Percentiles rank a stretch among this genome's conserved stretches.
Conservation (phyloP, 2,888 invertebrate genomes). For the Ectemnius continuus region DNA sequence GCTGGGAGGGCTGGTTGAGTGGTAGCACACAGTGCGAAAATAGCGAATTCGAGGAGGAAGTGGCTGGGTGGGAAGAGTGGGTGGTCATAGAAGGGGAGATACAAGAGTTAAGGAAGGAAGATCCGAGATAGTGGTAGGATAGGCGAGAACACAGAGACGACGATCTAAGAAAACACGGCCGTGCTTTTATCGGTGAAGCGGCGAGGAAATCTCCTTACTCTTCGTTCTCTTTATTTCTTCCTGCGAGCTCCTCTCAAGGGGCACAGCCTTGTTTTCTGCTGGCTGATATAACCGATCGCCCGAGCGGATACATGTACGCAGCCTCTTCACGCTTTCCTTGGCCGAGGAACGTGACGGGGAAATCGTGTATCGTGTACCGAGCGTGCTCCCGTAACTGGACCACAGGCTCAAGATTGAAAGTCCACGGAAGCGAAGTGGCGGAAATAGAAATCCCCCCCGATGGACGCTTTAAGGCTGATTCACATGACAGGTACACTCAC, state of each 20-base stretch:
- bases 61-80: not conserved
- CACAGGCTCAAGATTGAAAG: not conserved
- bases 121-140: conserved; percentile 3
- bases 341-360: conserved; percentile 36
- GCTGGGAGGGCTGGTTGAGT: not conserved
- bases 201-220: conserved; percentile 29
- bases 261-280: conserved; percentile 8
- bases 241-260: not conserved
- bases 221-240: not conserved
- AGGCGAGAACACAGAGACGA: not conserved
- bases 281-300: conserved; percentile 15
- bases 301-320: conserved; percentile 25
- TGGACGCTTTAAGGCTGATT: no score
- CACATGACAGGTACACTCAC: no score
- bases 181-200: conserved; percentile 25
- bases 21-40: conserved; percentile 22
- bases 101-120: conserved; percentile 20
- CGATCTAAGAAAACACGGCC: not conserved
- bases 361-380: conserved; percentile 18
- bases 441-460: not conserved
- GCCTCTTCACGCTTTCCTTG: conserved; percentile 14
- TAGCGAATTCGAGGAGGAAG: conserved; percentile 24
- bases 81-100: conserved; percentile 7
- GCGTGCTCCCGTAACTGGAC: not conserved
- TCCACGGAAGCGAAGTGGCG: not conserved